These are phyloP conservation scores for Rhopalosiphum nymphaeae DNA, from an alignment of 2,888 invertebrate genomes.

Conservation along the genomic window DNA sequence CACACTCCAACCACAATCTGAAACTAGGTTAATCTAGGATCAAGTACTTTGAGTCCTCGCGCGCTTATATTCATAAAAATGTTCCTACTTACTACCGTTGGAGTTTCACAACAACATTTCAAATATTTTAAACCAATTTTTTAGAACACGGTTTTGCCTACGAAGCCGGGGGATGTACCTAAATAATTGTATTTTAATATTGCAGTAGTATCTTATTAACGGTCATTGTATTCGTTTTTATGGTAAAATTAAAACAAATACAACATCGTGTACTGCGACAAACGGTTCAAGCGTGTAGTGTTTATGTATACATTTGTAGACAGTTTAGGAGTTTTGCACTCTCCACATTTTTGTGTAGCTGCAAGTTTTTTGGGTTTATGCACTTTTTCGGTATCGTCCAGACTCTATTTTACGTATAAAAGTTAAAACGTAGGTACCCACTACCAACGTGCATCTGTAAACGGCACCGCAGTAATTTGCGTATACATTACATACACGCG, in stretches of 20 bases:
- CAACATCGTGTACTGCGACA: background rate
- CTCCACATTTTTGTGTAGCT: background rate
- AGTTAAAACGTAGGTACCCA: background rate
- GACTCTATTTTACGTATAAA: background rate
- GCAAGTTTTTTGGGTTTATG: background rate
- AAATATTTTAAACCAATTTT: background rate
- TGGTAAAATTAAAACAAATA: background rate
- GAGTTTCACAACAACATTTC: background rate
- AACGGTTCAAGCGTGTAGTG: background rate
- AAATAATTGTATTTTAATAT: background rate
- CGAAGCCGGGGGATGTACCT: background rate
- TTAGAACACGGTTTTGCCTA: background rate
- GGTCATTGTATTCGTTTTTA: background rate
- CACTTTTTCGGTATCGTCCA: background rate
- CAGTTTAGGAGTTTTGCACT: background rate
- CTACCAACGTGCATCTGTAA: background rate
- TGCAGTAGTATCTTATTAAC: background rate
- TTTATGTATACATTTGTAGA: background rate
- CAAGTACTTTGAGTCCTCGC: background rate
- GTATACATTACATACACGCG: background rate
- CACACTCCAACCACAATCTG: background rate
- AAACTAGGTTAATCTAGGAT: conserved; percentile 25
- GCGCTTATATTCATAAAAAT: background rate
- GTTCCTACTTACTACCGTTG: background rate
- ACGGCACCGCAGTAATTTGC: background rate